phyloP scores from a whole-genome alignment of 2,797 vertebrate species.

The Paedocypris micromegethes region DNA sequence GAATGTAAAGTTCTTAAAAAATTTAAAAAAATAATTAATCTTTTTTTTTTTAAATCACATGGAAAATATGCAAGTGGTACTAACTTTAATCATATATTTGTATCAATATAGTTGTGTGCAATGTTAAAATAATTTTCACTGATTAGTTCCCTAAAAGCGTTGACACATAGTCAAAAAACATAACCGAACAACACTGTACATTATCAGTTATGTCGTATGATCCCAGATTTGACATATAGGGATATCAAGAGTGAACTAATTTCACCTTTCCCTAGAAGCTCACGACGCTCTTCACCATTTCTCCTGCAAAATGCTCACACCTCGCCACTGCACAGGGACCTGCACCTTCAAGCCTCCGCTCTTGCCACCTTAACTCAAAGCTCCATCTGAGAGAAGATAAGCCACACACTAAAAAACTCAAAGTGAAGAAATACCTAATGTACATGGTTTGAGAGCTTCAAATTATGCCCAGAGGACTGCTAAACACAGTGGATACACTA shows the following conservation, averaged over 20 bases:
- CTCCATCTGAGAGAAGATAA: conserved; percentile 5
- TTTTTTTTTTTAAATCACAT: not conserved
- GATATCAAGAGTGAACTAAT: conserved; percentile 76
- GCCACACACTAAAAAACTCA: conserved; percentile 5
- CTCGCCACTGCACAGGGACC: conserved; percentile 88
- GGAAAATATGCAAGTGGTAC: conserved; percentile 68
- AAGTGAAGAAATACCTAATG: conserved; percentile 10
- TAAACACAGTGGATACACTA: conserved; percentile 18
- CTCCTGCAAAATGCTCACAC: conserved; percentile 96
- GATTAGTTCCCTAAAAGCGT: too few species aligned
- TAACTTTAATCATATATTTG: conserved; percentile 54
- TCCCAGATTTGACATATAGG: too few species aligned
- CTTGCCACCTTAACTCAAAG: conserved; percentile 75
- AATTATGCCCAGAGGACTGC: conserved; percentile 43
- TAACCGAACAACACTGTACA: too few species aligned
- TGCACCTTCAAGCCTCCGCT: conserved; percentile 93
- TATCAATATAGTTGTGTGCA: conserved; percentile 26
- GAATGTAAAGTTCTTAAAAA: too few species aligned
- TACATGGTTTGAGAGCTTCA: conserved; percentile 10
- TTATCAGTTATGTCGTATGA: too few species aligned
- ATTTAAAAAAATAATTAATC: not conserved
- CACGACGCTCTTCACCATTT: conserved; percentile 93
- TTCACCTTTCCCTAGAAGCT: conserved; percentile 81
- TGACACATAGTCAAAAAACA: too few species aligned
- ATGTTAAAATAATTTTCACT: too few species aligned